Evolutionary conservation across 2,113 vertebrate genomes (phyloP), one percentile per base, ranked within the genome.

Genomic region (Gambusia holbrooki): DNA sequence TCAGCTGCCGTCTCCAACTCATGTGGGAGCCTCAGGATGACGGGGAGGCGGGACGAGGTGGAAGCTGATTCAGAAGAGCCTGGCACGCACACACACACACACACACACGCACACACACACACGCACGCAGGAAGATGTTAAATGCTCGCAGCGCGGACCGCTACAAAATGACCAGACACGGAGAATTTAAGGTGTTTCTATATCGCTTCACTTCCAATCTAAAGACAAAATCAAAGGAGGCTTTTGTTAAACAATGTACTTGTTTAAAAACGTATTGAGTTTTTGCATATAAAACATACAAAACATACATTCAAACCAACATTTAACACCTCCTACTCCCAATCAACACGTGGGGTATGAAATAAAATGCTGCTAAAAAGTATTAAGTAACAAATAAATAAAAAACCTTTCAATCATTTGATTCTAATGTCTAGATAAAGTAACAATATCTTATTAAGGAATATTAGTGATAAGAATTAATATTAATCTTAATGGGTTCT

Each of bases 1-100:
- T 89, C 89, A 91, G 90, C 76, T 91, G 83, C 40, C 80, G 86
- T 90, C 87, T 79, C 84, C 66, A 80, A 77, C 80, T 87, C 32
- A 42, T 73, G 61, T 13, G 40, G 72, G 70, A 64, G 71, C 82
- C 72, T 88, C 72, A 30, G 32, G 74, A 71, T 69, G 74, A 29
- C 13, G 32, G 37, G 28, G 28, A 35, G 54, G 69, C 67, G 9
- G 30, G 37, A 58, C 69, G 27, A 11, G 62, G 17, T 48, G 30
- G 42, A 42, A 65, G 79, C 81, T 80, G 87, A 88, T 79, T 87
- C 82, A 86, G 87, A 77, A 77, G 80, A 82, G 30, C 29, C 32
- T 64, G 19, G 67, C 35, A 3, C 30, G 82, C 61, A 64, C 72
- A 40, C 30, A 61, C 32, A 66, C 25, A 69, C 35, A 3, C 30